Conservation (phyloP, 92 coral and sea anemone genomes). For the Pocillopora meandrina region DNA sequence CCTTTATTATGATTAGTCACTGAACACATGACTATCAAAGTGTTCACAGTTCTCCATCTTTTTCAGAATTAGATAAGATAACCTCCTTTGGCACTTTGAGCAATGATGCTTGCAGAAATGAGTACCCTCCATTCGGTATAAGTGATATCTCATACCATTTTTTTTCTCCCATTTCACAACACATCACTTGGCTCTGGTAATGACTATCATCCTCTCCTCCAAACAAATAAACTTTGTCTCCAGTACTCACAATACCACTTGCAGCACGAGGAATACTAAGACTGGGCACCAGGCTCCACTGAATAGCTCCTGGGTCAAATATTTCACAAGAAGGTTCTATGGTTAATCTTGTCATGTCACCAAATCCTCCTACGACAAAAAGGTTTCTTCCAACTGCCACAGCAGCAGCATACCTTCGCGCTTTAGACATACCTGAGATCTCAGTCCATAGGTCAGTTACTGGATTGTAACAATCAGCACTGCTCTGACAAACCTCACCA, state of each 20-base stretch:
- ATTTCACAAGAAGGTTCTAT: conserved; percentile 78
- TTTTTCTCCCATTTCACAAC: conserved; percentile 52
- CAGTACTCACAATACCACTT: conserved; percentile 69
- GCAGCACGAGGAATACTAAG: conserved; percentile 65
- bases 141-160: conserved; percentile 47
- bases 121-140: conserved; percentile 33
- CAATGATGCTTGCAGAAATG: conserved; percentile 54
- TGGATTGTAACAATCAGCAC: conserved; percentile 75
- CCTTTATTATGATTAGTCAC: too few relatives aligned
- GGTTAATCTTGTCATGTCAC: conserved; percentile 21
- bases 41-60: too few relatives aligned
- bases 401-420: conserved; percentile 62
- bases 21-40: too few relatives aligned
- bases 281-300: conserved; percentile 72
- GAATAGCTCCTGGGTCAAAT: conserved; percentile 53
- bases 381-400: conserved; percentile 54
- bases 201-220: conserved; percentile 60
- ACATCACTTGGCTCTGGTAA: too few relatives aligned
- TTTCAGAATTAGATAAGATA: background rate
- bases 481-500: conserved; percentile 42
- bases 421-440: conserved; percentile 58
- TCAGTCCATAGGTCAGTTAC: conserved; percentile 63
- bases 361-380: conserved; percentile 67
- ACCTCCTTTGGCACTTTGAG: conserved; percentile 50
- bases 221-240: conserved; percentile 62